phyloP scores from a whole-genome alignment of 2,888 invertebrate species.

The Gandaritis pyraliata region DNA sequence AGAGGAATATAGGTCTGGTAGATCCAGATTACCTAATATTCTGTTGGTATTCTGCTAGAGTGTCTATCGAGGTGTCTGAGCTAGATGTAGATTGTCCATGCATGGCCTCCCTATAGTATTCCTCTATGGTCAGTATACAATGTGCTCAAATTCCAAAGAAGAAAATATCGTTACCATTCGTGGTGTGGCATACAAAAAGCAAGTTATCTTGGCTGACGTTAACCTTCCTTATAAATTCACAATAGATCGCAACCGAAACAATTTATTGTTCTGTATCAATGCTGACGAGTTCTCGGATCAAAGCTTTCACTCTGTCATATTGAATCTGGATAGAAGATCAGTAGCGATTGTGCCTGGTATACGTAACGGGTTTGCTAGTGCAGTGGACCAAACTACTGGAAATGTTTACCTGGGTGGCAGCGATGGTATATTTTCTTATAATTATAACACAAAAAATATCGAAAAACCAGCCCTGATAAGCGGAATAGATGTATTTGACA shows the following conservation, averaged over 20 bases:
- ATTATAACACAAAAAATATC: conserved; percentile 52
- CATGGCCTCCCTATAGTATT: neutral
- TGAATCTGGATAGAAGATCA: conserved; percentile 55
- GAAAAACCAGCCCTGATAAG: conserved; percentile 51
- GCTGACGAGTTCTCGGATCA: conserved; percentile 67
- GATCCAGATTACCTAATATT: too few species aligned
- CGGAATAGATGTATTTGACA: conserved; percentile 63
- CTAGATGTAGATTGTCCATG: too few species aligned
- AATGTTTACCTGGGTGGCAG: conserved; percentile 65
- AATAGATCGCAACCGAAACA: conserved; percentile 55
- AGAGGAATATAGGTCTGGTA: too few species aligned
- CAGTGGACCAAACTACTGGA: conserved; percentile 58
- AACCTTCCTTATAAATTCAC: conserved; percentile 66
- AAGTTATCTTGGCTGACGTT: conserved; percentile 61
- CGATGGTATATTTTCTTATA: conserved; percentile 64
- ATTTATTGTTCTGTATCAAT: conserved; percentile 66
- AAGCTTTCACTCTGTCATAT: conserved; percentile 63
- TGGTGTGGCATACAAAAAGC: conserved; percentile 50
- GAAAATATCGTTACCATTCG: conserved; percentile 36
- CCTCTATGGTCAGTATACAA: neutral
- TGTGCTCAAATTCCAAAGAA: conserved; percentile 14
- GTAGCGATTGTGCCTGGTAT: conserved; percentile 58
- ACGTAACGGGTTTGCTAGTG: conserved; percentile 66
- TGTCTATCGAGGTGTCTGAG: too few species aligned
- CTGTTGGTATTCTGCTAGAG: too few species aligned